Evolutionary conservation across 2,888 invertebrate genomes (phyloP), one percentile per base, ranked within the genome.

Genomic region (Antheraea assamensis): DNA sequence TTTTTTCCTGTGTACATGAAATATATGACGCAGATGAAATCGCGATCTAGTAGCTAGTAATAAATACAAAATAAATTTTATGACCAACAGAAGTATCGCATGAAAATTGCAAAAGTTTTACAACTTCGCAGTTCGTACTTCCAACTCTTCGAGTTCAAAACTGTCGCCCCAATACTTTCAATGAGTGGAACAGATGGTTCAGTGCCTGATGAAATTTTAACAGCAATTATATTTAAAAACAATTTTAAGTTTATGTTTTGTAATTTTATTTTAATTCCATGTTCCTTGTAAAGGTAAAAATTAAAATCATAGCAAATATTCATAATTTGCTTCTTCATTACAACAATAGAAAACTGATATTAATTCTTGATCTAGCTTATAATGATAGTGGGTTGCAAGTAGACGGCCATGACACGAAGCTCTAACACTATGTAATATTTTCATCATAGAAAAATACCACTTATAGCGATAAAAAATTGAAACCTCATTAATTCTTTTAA

Each of bases 191-290:
- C 71, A 52, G 66, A 55, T 71, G 42, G 35, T 30, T 42, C 42
- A 68, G 27, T n/a, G 71, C 74, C 74, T 74, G 74, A 31, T 27
- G 52, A 27, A 64, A 68, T 72, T 68, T 74, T 74, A 31, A 27
- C 21, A 42, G 74, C 74, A 74, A 74, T 74, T 72, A 72, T 66
- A 74, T 27, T 30, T 64, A 27, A 21, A 64, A 30, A 27, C 30
- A 27, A 15, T 64, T 17, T 64, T 3, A 17, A 30, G 27, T 64
- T 17, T 27, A 30, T 7, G 3, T 64, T 61, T 61, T 17, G 0
- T 61, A 13, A 61, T 27, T 61, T 27, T 27, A 7, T 42, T 13
- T 61, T 15, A 61, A 27, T 21, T 55, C 8, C n/a, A n/a, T 21
- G n/a, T 55, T 10, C 24, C 13, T 10, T 24, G n/a, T 42, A 13